A percentile compares a stretch with the other conserved stretches of the same genome.
phyloP scores from a whole-genome alignment of 1,140 invertebrate species.

The Temnothorax curvispinosus region DNA sequence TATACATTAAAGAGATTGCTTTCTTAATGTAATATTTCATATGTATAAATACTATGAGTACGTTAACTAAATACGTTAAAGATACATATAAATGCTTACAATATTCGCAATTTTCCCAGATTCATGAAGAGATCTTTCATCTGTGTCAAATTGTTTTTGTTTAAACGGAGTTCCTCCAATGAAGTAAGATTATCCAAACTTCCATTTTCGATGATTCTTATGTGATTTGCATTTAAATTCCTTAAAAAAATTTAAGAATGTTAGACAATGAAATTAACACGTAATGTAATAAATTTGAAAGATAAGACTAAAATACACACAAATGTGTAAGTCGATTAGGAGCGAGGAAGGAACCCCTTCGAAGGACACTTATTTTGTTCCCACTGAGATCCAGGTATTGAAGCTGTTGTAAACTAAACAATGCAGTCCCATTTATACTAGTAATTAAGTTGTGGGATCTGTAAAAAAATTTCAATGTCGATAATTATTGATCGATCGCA shows the following conservation, averaged over 20 bases:
- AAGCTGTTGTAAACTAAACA: conserved; percentile 88
- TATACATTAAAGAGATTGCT: conserved; percentile 51
- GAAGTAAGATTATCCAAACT: conserved; percentile 90
- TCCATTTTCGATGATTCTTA: conserved; percentile 89
- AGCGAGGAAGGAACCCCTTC: conserved; percentile 84
- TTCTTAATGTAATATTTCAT: neutral
- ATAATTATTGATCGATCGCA: neutral
- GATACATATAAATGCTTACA: conserved; percentile 86
- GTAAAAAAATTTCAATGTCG: conserved; percentile 36
- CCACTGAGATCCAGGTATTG: conserved; percentile 88
- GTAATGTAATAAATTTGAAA: conserved; percentile 1
- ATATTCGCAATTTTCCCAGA: conserved; percentile 89
- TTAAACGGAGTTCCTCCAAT: conserved; percentile 92
- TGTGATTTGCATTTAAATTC: conserved; percentile 92
- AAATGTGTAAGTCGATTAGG: conserved; percentile 83
- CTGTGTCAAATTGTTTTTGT: conserved; percentile 91
- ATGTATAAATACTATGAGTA: neutral
- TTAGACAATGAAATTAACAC: neutral
- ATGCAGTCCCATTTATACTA: conserved; percentile 87
- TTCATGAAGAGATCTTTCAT: conserved; percentile 91
- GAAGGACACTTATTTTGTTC: conserved; percentile 88
- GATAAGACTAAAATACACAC: conserved; percentile 80
- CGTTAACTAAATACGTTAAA: neutral
- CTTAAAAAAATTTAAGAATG: conserved; percentile 85
- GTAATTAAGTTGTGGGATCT: conserved; percentile 89